phyloP scores from a whole-genome alignment of 2,113 vertebrate species.

The Syrrhaptes paradoxus region DNA sequence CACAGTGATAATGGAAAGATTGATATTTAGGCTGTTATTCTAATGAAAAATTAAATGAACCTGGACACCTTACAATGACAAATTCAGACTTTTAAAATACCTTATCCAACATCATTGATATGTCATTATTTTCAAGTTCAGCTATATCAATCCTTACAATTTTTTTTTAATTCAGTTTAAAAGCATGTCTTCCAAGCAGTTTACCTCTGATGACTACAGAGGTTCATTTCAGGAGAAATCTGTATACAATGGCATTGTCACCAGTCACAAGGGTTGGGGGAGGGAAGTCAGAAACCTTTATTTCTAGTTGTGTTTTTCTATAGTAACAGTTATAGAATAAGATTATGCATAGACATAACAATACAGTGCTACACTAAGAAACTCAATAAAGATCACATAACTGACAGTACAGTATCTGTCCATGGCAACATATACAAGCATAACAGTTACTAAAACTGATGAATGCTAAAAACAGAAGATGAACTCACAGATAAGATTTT shows the following conservation, averaged over 20 bases:
- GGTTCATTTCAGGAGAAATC: slow-evolving; percentile 24
- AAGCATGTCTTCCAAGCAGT: background rate
- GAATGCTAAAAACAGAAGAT: background rate
- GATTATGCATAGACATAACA: background rate
- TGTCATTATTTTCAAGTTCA: slow-evolving; percentile 15
- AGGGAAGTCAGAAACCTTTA: background rate
- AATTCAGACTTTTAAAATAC: background rate
- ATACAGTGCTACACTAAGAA: background rate
- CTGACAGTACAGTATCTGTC: background rate
- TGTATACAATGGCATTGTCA: slow-evolving; percentile 1
- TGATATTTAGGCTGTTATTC: background rate
- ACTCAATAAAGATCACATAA: background rate
- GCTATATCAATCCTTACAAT: background rate
- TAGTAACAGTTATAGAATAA: background rate
- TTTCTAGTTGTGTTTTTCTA: background rate
- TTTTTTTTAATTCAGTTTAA: background rate
- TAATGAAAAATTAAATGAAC: slow-evolving; percentile 13
- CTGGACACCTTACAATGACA: background rate
- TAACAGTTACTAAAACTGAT: background rate
- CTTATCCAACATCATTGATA: background rate
- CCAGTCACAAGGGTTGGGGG: background rate
- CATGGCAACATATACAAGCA: background rate
- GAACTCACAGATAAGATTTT: background rate
- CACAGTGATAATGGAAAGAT: background rate
- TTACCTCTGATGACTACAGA: background rate